These are phyloP conservation scores for Belonocnema kinseyi DNA, from an alignment of 1,140 invertebrate genomes.

Conservation along the genomic window DNA sequence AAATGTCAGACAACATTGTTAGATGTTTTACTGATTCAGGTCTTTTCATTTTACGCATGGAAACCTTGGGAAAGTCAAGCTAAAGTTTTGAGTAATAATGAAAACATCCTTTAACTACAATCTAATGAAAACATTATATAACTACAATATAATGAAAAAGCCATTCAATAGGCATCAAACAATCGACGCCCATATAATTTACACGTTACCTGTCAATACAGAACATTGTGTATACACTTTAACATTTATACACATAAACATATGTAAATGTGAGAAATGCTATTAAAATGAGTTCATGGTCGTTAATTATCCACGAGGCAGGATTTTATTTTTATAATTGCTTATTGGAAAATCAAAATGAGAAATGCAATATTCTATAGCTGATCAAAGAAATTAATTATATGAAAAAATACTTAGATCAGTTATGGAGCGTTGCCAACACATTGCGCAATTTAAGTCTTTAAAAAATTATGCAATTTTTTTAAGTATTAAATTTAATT, in stretches of 20 bases:
- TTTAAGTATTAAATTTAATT: too few relatives aligned
- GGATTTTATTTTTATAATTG: slow-evolving; percentile 1
- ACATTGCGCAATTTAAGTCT: too few relatives aligned
- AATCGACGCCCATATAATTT: neutral
- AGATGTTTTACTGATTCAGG: too few relatives aligned
- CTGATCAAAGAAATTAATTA: too few relatives aligned
- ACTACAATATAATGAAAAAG: neutral
- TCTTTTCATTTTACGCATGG: too few relatives aligned
- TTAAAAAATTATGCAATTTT: too few relatives aligned
- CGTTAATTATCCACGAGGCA: neutral
- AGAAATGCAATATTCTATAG: too few relatives aligned
- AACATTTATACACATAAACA: neutral
- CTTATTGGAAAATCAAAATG: too few relatives aligned
- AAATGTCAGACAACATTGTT: too few relatives aligned
- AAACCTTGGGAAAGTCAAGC: slow-evolving; percentile 4
- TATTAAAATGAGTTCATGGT: neutral
- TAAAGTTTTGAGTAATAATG: neutral
- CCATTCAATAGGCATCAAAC: neutral
- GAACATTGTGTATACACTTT: neutral
- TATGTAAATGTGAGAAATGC: neutral
- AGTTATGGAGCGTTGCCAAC: too few relatives aligned
- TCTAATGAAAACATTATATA: neutral
- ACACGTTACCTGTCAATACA: neutral
- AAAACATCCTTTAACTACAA: neutral
- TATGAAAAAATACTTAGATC: too few relatives aligned